These are phyloP conservation scores for Ceraclea dissimilis DNA, from an alignment of 2,888 invertebrate species.

Conservation along the genomic window DNA sequence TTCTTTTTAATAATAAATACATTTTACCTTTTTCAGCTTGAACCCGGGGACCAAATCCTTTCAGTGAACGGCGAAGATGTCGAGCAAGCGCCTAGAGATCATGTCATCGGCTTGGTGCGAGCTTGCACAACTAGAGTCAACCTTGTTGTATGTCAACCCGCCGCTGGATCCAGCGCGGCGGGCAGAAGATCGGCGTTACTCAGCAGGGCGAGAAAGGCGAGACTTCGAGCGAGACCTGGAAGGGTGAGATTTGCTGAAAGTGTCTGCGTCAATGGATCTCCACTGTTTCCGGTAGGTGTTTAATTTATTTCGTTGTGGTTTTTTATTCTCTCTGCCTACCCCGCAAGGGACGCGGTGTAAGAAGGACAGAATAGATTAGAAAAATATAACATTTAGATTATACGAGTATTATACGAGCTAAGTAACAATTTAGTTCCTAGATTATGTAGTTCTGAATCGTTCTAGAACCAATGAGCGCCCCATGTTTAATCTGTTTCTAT, in stretches of 20 bases:
- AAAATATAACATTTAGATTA: too few relatives aligned
- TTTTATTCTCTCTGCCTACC: too few relatives aligned
- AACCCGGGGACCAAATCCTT: conserved; percentile 87
- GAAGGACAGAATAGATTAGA: too few relatives aligned
- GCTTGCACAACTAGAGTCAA: conserved; percentile 70
- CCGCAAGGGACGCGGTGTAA: too few relatives aligned
- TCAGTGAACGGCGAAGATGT: conserved; percentile 89
- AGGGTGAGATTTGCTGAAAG: conserved; percentile 86
- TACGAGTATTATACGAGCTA: too few relatives aligned
- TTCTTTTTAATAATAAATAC: too few relatives aligned
- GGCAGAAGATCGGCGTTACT: conserved; percentile 74
- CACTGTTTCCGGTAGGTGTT: conserved; percentile 64
- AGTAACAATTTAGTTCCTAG: too few relatives aligned
- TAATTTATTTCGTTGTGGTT: background rate
- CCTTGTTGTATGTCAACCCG: conserved; percentile 76
- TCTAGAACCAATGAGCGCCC: too few relatives aligned
- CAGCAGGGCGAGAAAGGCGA: conserved; percentile 80
- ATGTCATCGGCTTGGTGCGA: conserved; percentile 81
- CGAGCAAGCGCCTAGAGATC: conserved; percentile 74
- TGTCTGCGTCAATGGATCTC: conserved; percentile 78
- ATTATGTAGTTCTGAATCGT: too few relatives aligned
- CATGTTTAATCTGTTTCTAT: too few relatives aligned
- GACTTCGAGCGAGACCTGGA: conserved; percentile 71
- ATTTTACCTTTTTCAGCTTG: conserved; percentile 48
- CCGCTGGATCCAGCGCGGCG: conserved; percentile 40